These are phyloP conservation scores for Arvicanthis niloticus DNA, from an alignment of 2,113 vertebrate genomes.

Conservation along the genomic window DNA sequence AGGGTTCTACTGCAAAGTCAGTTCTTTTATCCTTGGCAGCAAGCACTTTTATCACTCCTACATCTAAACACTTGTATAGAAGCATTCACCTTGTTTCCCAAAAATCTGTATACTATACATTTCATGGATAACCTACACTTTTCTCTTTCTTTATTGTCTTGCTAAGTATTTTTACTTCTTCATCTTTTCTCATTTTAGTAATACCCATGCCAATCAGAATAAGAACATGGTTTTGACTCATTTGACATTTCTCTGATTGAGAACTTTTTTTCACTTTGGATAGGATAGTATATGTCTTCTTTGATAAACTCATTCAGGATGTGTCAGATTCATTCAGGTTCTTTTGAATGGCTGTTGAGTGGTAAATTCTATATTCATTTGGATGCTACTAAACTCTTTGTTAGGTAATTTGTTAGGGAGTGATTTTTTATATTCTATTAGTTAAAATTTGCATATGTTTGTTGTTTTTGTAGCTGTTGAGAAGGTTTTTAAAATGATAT, in stretches of 20 bases:
- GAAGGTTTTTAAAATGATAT: background rate
- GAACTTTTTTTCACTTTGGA: background rate
- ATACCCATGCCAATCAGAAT: background rate
- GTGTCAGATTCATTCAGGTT: background rate
- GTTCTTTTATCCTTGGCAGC: background rate
- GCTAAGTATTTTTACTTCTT: background rate
- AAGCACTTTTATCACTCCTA: background rate
- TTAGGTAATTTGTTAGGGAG: too few relatives aligned
- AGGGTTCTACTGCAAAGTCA: background rate
- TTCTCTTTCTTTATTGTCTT: background rate
- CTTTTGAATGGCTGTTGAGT: background rate
- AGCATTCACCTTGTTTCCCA: background rate
- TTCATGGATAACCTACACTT: fast-evolving
- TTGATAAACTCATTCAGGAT: background rate
- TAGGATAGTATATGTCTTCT: background rate
- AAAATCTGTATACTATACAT: background rate
- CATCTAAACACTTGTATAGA: background rate
- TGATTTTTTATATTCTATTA: background rate
- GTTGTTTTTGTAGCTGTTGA: background rate
- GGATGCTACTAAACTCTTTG: background rate
- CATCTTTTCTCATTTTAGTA: background rate
- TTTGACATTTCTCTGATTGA: background rate
- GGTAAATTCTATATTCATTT: background rate
- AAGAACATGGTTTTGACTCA: background rate
- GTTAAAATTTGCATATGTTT: background rate